A percentile compares a stretch with the other conserved stretches of the same genome.
phyloP scores from a whole-genome alignment of 2,888 invertebrate genomes.

The Phyllotreta cruciferae region DNA sequence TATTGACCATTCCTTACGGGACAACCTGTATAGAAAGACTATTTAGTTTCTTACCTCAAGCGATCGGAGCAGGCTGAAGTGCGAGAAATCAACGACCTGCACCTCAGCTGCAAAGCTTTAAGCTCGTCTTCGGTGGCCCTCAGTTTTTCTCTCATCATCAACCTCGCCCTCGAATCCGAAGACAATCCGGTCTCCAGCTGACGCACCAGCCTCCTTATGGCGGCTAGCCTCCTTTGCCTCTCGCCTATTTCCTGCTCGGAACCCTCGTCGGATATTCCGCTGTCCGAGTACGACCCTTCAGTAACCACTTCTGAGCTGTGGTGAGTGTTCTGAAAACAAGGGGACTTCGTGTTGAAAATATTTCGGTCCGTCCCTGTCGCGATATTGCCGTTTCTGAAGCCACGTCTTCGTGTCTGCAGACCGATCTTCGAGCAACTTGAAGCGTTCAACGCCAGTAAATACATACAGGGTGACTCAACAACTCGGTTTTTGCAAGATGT shows the following conservation, averaged over 20 bases:
- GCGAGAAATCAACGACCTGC: constrained; percentile 69
- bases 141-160: constrained; percentile 72
- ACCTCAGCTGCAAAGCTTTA: constrained; percentile 72
- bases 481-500: too few species aligned
- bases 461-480: too few species aligned
- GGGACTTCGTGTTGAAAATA: background rate
- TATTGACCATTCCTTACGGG: too few species aligned
- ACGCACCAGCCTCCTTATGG: constrained; percentile 71
- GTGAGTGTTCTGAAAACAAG: constrained; percentile 57
- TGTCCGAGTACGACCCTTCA: constrained; percentile 75
- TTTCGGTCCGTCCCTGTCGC: background rate
- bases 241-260: constrained; percentile 71
- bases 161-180: constrained; percentile 71
- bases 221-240: constrained; percentile 72
- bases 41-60: constrained; percentile 41
- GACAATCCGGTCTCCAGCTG: constrained; percentile 72
- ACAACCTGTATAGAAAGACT: background rate
- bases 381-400: background rate
- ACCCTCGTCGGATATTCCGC: constrained; percentile 81
- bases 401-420: too few species aligned
- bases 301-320: constrained; percentile 57
- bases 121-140: constrained; percentile 76
- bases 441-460: too few species aligned
- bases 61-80: constrained; percentile 58
- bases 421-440: too few species aligned